Conservation (phyloP, 2,797 vertebrate species). For the Paramormyrops hopkinsi region DNA sequence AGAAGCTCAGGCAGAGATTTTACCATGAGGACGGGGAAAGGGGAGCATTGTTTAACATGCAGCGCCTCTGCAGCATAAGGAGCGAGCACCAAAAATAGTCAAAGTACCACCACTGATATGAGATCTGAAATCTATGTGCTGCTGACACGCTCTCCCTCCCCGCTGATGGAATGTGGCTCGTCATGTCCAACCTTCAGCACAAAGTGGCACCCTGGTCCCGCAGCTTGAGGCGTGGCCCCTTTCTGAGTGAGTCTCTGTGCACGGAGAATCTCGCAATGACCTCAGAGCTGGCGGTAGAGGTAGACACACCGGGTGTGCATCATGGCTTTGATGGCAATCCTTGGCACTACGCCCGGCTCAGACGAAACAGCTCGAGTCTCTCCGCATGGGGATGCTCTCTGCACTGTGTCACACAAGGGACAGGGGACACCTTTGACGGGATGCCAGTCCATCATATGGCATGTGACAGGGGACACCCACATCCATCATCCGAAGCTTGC, state of each 20-base stretch:
- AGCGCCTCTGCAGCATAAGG: not conserved
- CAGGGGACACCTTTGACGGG: not conserved
- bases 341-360: not conserved
- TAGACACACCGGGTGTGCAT: not conserved
- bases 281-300: not conserved
- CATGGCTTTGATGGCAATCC: not conserved
- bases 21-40: not conserved
- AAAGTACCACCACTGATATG: not conserved
- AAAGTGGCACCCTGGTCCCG: not conserved
- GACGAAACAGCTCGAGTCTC: not conserved
- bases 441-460: not conserved
- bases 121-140: not conserved
- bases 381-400: not conserved
- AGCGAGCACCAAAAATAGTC: not conserved
- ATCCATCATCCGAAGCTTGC: no score
- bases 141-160: not conserved
- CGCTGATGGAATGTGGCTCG: not conserved
- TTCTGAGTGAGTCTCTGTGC: not conserved
- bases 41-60: not conserved
- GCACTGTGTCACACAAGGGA: not conserved
- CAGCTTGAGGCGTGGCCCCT: not conserved
- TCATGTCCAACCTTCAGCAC: not conserved
- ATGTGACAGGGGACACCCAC: not conserved
- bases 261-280: not conserved
- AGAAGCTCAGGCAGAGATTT: not conserved